Evolutionary conservation across 2,888 invertebrate species (phyloP), one percentile per base, ranked within the genome.

Genomic region (Agonopterix alstromeriana): DNA sequence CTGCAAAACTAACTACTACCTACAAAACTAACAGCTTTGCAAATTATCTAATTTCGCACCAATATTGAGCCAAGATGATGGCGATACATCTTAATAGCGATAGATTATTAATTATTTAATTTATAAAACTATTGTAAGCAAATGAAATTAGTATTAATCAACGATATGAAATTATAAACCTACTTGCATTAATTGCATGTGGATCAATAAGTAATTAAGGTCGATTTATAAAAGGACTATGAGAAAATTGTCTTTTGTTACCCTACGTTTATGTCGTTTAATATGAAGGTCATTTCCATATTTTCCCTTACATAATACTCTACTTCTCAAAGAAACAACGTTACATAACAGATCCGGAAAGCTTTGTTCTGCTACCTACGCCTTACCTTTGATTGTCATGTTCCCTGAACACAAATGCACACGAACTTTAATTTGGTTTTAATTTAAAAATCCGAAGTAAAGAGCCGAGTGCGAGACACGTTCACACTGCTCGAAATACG

Each of bases 371-470:
- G 10, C 12, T 10, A 42, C 10, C 8, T 10, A 42, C 10, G 14
- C 42, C 77, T 67, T 77, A 86, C 86, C 86, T 62, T 76, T 73
- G 57, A 86, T 75, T 51, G 86, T 86, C 86, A 86, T 86, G 10
- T 36, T 57, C 56, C 57, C 49, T 51, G 49, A 48, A 55, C 54
- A n/a, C 38, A n/a, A n/a, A 38, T n/a, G 53, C 61, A 57, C 67
- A 59, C 61, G 50, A 54, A 53, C 55, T 38, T 38, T 38, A 38
- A 38, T n/a, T 38, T 50, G 49, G 48, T 48, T 36, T 12, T 50
- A 49, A 54, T 47, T 51, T 49, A 49, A 52, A 54, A 57, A 56
- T 55, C 53, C 58, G 50, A 51, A 49, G 50, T 50, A 36, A 54
- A 51, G 53, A 56, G 49, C 46, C 54, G 52, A 45, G 9, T 10